Conservation (phyloP, 53 echinoderm and acorn worm genomes). For the Zoroaster sp. region DNA sequence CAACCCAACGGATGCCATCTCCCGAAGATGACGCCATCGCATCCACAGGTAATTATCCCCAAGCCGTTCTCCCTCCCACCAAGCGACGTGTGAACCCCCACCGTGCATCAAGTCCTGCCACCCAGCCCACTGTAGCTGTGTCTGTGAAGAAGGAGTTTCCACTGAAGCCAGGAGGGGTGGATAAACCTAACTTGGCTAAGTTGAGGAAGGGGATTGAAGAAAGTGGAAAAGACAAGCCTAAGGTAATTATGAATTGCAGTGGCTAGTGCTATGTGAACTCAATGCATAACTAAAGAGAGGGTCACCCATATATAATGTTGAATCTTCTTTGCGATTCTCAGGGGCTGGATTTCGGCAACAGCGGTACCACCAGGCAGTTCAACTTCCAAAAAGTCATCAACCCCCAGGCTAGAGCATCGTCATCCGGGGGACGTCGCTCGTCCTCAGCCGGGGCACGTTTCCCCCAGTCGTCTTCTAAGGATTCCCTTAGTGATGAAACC, state of each 20-base stretch:
- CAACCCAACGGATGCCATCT: not conserved
- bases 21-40: not conserved
- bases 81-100: not conserved
- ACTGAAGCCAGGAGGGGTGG: not conserved
- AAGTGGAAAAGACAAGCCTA: not conserved
- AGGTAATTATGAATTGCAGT: not conserved
- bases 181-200: slow-evolving; percentile 36
- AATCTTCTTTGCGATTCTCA: not conserved
- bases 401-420: not conserved
- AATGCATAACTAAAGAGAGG: too few relatives aligned
- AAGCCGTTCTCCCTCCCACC: not conserved
- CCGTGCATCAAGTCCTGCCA: not conserved
- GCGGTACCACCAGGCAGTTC: not conserved
- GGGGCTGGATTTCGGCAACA: not conserved
- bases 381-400: not conserved
- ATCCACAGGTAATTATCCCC: not conserved
- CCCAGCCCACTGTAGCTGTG: not conserved
- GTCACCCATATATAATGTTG: not conserved
- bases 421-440: not conserved
- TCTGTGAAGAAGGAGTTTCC: slow-evolving; percentile 17
- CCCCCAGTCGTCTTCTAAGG: not conserved
- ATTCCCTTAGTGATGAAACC: too few relatives aligned
- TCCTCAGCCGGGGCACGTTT: not conserved
- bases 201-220: not conserved
- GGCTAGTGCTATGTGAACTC: too few relatives aligned